Evolutionary conservation across 1,140 invertebrate genomes (phyloP).

Genomic region (Drosophila sp.): DNA sequence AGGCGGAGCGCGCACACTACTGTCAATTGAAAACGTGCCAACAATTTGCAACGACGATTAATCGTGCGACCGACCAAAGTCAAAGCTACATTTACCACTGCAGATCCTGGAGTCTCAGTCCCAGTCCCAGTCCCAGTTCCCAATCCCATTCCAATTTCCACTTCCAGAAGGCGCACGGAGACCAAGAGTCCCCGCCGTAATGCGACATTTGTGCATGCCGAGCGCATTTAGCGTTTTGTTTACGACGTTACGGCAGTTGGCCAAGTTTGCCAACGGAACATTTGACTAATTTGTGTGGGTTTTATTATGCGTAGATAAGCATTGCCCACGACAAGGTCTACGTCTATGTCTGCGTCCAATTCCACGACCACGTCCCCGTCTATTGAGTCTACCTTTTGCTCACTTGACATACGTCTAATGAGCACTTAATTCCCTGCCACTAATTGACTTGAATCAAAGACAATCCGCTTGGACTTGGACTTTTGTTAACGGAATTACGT

Average conservation of each 20-base stretch:
- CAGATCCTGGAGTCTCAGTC: not conserved
- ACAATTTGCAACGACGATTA: slow-evolving; percentile 85
- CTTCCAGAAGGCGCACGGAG: not conserved
- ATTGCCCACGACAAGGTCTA: not conserved
- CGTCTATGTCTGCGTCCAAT: not conserved
- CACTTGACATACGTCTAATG: slow-evolving; percentile 55
- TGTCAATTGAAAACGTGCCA: slow-evolving; percentile 85
- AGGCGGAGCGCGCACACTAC: slow-evolving; percentile 42
- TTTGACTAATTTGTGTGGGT: slow-evolving; percentile 71
- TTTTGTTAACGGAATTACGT: not conserved
- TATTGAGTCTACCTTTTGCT: slow-evolving; percentile 8
- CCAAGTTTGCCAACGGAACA: slow-evolving; percentile 46
- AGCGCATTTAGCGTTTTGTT: slow-evolving; percentile 73
- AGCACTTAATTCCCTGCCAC: slow-evolving; percentile 68
- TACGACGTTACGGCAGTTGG: slow-evolving; percentile 63
- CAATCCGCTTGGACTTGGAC: slow-evolving; percentile 2
- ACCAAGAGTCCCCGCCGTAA: slow-evolving; percentile 4
- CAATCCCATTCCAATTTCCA: not conserved
- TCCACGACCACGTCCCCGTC: no score
- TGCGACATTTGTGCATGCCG: slow-evolving; percentile 60
- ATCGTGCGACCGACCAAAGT: slow-evolving; percentile 75
- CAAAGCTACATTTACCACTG: slow-evolving; percentile 47
- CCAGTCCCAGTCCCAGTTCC: not conserved
- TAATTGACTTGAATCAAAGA: slow-evolving; percentile 59
- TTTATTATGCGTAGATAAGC: slow-evolving; percentile 66